Base-by-base conservation (phyloP, 2,113 vertebrate species). In the Microtus pennsylvanicus region DNA sequence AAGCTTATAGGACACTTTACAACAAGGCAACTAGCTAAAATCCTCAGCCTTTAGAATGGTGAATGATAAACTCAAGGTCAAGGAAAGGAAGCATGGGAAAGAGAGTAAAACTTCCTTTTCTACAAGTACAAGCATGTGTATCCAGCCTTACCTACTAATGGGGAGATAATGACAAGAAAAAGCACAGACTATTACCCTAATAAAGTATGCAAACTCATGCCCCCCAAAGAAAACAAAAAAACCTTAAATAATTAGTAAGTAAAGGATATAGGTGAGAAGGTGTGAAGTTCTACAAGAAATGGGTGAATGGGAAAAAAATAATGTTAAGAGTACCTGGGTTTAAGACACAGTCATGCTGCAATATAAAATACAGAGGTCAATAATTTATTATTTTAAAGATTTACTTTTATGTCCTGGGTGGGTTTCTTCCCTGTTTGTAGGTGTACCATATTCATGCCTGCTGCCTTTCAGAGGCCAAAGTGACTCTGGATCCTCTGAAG, bases 61-160 rank as follows among this genome's bases (percentile, higher is more conserved):
- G 63, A 50, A 28, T 38, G 12, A 82, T 65, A 38, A 82, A 93
- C 95, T 9, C 6, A 69, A 9, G 13, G 4, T 28, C 52, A 89
- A 72, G 7, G 30, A 75, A 93, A 90, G 45, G 24, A 87, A 82
- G 3, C 78, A 2, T 91, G 45, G 63, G 4, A 8, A 19, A 75
- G 24, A 74, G 89, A 95, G 4, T 85, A 83, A 42, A 82, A n/a
- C 13, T 90, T 82, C 78, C 10, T 87, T 82, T 78, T 95, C 33
- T 91, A 38, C 22, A 16, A 16, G 0, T 67, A 35, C 58, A 87
- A 83, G 13, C 11, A 90, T n/a, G 75, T n/a, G 81, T 50, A 52
- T 74, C 22, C 89, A 82, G 93, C 78, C 17, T 89, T 52, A 52
- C 24, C 67, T 26, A 77, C 61, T 92, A 89, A 82, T 35, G 81